phyloP scores from a whole-genome alignment of 2,797 vertebrate species.

The Acestrorhynchus altus region DNA sequence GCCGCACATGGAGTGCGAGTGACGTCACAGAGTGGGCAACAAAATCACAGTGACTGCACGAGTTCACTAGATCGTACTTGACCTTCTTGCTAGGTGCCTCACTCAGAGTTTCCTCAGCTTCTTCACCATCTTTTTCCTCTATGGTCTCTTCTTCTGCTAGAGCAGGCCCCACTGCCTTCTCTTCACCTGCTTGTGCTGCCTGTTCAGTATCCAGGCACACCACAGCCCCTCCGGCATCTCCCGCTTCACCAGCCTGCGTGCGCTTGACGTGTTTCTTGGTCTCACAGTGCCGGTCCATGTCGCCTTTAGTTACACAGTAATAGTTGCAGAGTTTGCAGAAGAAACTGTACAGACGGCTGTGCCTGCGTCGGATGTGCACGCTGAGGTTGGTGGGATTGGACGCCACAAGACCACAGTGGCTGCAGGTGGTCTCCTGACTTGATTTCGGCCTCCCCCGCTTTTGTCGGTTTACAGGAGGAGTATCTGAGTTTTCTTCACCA shows the following conservation, averaged over 20 bases:
- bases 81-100: slow-evolving; percentile 54
- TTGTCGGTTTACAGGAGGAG: slow-evolving; percentile 66
- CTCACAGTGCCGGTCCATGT: slow-evolving; percentile 97
- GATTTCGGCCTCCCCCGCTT: slow-evolving; percentile 88
- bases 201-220: slow-evolving; percentile 55
- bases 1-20: slow-evolving; percentile 89
- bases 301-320: slow-evolving; percentile 97
- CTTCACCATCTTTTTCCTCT: slow-evolving; percentile 54
- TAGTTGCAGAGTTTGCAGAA: slow-evolving; percentile 95
- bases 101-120: slow-evolving; percentile 42
- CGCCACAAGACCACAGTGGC: slow-evolving; percentile 90
- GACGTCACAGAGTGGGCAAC: slow-evolving; percentile 86
- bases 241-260: slow-evolving; percentile 77
- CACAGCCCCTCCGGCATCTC: slow-evolving; percentile 53
- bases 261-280: slow-evolving; percentile 94
- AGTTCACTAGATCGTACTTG: slow-evolving; percentile 72
- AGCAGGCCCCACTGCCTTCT: slow-evolving; percentile 52
- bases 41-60: slow-evolving; percentile 87
- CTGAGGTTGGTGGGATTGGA: slow-evolving; percentile 95
- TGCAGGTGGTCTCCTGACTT: slow-evolving; percentile 83
- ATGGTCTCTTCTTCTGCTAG: slow-evolving; percentile 50
- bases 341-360: slow-evolving; percentile 96
- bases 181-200: slow-evolving; percentile 25
- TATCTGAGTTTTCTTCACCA: slow-evolving; percentile 61
- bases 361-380: slow-evolving; percentile 94